Base-by-base conservation (phyloP, 2,888 invertebrate genomes). In the Erebia aethiops region DNA sequence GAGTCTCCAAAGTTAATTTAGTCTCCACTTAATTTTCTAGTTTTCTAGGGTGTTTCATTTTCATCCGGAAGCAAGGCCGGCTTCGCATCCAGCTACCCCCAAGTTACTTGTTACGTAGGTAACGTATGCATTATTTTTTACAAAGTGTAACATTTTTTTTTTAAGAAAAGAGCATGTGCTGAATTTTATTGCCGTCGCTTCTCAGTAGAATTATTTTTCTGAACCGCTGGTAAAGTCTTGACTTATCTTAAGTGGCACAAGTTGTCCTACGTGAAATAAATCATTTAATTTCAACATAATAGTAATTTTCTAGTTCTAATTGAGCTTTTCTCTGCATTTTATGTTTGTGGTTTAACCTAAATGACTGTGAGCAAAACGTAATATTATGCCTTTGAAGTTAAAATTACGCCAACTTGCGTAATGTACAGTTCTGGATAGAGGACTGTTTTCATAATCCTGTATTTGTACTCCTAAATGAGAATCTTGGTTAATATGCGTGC, bases 291-390 rank as follows among this genome's bases (percentile, higher is more conserved):
- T 60, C 60, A 60, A 1, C 41, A 2, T 4, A n/a, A 11, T 57
- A 35, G 8, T 41, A 41, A 18, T 10, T 16, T 9, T 41, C 41
- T 41, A 60, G 10, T 43, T 16, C 9, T 21, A 35, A n/a, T 43
- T 60, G 41, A 43, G 26, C 16, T 3, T 46, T 60, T 61, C 14
- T 46, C 61, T 61, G 46, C 61, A 21, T 61, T 46, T 46, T 61
- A 43, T 61, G 61, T 61, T 61, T 46, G 61, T 13, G 43, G 46
- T 43, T 35, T 35, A 61, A 61, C 61, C 61, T 46, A 61, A 61
- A 61, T 61, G 46, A 18, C 43, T 46, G 18, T 46, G 11, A 61
- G 61, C 58, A 35, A 14, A n/a, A 5, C 13, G 35, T 58, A 26
- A 26, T 26, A 35, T 35, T 26, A 35, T 35, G 41, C 61, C 46